Percentiles rank a stretch among this genome's conserved stretches.
Evolutionary conservation across 2,113 vertebrate genomes (phyloP).

Genomic region (Anseranas semipalmata): DNA sequence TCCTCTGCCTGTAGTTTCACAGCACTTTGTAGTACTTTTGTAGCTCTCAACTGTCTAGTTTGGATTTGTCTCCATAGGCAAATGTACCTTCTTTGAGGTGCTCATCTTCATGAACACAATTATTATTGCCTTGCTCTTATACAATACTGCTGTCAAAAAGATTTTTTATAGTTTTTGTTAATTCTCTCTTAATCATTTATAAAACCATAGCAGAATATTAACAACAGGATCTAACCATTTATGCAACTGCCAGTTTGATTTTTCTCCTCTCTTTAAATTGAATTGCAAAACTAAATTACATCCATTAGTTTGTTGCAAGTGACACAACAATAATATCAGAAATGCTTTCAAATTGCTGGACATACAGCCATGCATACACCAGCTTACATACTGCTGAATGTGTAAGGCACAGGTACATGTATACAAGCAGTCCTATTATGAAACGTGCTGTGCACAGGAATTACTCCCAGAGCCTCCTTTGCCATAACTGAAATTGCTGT

Average conservation of each 20-base stretch:
- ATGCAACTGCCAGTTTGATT: rapidly evolving
- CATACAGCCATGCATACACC: neutral
- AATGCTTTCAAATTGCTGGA: neutral
- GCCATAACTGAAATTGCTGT: neutral
- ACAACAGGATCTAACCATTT: neutral
- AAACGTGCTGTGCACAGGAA: neutral
- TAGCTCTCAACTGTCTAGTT: neutral
- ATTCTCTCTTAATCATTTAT: neutral
- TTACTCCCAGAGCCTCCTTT: neutral
- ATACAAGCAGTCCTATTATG: neutral
- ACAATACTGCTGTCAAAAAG: neutral
- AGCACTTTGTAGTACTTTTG: neutral
- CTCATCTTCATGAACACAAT: neutral
- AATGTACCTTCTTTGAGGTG: neutral
- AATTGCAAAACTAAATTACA: neutral
- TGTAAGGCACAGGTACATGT: too few species aligned
- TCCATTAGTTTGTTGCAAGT: neutral
- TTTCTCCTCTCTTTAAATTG: neutral
- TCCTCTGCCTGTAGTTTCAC: neutral
- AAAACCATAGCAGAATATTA: neutral
- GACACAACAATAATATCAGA: neutral
- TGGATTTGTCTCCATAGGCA: neutral
- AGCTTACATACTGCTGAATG: neutral
- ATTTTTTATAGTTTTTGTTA: neutral
- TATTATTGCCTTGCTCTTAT: neutral